Conservation (phyloP, 2,113 vertebrate species). For the Pterocles orientalis region DNA sequence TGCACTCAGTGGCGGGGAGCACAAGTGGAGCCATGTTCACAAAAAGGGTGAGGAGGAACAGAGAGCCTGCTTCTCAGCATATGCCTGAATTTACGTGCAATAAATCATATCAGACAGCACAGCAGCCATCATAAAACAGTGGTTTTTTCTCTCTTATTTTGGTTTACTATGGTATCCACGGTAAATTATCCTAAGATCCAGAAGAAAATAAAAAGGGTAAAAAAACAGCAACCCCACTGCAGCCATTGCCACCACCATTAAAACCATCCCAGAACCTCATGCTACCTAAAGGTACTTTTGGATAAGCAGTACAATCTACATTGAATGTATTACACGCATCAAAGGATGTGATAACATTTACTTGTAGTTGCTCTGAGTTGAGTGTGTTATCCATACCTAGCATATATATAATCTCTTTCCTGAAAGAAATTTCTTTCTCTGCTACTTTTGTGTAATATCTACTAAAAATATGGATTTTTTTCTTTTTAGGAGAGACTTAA, state of each 20-base stretch:
- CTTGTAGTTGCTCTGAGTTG: background rate
- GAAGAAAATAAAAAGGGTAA: background rate
- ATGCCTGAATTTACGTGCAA: background rate
- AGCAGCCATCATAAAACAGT: background rate
- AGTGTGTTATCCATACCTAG: background rate
- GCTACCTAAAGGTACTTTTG: background rate
- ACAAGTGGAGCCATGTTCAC: background rate
- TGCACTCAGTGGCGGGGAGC: accelerated
- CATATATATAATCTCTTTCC: background rate
- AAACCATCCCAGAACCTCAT: background rate
- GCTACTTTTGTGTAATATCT: background rate
- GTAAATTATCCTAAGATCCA: background rate
- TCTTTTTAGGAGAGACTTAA: background rate
- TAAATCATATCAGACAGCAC: background rate
- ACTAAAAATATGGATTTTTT: background rate
- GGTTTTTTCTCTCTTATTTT: background rate
- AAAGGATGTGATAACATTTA: background rate
- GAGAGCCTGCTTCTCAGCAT: background rate
- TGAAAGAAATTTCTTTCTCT: background rate
- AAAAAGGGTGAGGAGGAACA: background rate
- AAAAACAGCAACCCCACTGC: accelerated
- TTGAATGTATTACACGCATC: background rate
- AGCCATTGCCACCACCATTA: background rate
- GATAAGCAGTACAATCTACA: background rate
- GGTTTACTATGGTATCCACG: background rate